phyloP scores from a whole-genome alignment of 2,888 invertebrate genomes.

The Blastobasis lacticolella region DNA sequence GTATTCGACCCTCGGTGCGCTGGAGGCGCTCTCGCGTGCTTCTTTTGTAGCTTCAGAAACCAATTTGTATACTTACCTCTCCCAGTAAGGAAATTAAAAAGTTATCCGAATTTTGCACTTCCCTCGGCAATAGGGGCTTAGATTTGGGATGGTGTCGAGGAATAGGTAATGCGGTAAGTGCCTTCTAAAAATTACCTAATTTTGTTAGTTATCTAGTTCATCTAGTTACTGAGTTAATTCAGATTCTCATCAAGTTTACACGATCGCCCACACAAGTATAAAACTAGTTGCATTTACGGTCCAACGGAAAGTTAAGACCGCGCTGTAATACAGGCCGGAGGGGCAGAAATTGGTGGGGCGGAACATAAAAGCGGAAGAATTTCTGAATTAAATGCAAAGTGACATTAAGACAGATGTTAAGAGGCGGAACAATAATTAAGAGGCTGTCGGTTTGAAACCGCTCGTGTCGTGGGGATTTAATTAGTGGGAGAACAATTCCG shows the following conservation, averaged over 20 bases:
- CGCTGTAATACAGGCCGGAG: neutral
- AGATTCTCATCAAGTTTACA: no score
- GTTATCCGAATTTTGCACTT: constrained; percentile 35
- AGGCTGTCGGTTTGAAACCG: constrained; percentile 68
- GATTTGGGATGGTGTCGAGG: no score
- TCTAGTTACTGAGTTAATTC: no score
- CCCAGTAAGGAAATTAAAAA: constrained; percentile 61
- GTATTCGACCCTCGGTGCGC: constrained; percentile 56
- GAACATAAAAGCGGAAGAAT: constrained; percentile 46
- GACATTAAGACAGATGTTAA: constrained; percentile 72
- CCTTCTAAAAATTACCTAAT: no score
- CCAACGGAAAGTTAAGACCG: no score
- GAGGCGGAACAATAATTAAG: constrained; percentile 70
- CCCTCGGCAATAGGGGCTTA: constrained; percentile 38
- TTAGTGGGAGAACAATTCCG: constrained; percentile 62
- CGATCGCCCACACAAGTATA: no score
- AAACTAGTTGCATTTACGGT: no score
- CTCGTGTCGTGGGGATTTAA: constrained; percentile 65
- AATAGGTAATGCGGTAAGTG: no score
- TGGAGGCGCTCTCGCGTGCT: constrained; percentile 47
- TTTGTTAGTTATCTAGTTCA: no score
- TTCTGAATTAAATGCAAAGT: constrained; percentile 61
- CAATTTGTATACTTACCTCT: constrained; percentile 51
- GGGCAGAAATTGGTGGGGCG: constrained; percentile 37
- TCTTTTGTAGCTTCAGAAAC: constrained; percentile 63